Conservation (phyloP, 2,888 invertebrate species). For the Oscheius sp. region DNA sequence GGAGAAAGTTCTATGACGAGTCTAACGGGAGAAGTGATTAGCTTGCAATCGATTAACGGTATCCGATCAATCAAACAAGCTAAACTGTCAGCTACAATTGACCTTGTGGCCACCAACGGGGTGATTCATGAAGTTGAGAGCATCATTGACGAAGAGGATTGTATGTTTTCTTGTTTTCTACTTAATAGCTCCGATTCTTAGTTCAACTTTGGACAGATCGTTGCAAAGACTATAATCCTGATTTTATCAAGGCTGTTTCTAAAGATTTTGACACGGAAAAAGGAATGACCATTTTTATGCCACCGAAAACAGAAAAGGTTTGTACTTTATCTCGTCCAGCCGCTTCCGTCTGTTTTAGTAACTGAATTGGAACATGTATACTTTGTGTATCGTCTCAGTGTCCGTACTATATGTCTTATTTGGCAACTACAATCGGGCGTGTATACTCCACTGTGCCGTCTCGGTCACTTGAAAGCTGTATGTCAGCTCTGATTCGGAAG, state of each 20-base stretch:
- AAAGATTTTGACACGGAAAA: not conserved
- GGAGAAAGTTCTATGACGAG: too few species aligned
- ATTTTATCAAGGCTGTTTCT: not conserved
- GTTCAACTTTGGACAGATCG: slow-evolving; percentile 10
- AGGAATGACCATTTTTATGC: slow-evolving; percentile 11
- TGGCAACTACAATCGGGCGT: too few species aligned
- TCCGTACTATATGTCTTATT: too few species aligned
- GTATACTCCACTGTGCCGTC: too few species aligned
- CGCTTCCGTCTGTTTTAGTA: not conserved
- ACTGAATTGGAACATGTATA: not conserved
- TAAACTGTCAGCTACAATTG: not conserved
- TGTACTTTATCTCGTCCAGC: not conserved
- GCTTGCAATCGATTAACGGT: too few species aligned
- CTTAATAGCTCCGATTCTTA: not conserved
- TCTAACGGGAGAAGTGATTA: too few species aligned
- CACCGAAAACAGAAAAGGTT: not conserved
- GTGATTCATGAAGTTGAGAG: slow-evolving; percentile 3
- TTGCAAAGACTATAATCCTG: not conserved
- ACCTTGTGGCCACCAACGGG: slow-evolving; percentile 1
- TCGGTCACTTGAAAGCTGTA: too few species aligned
- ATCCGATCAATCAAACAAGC: too few species aligned
- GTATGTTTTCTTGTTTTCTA: not conserved
- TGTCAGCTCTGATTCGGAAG: too few species aligned
- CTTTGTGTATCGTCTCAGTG: too few species aligned
- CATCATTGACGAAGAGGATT: not conserved